These are phyloP conservation scores for Anguilla japonica DNA, from an alignment of 2,113 vertebrate genomes.

Conservation along the genomic window DNA sequence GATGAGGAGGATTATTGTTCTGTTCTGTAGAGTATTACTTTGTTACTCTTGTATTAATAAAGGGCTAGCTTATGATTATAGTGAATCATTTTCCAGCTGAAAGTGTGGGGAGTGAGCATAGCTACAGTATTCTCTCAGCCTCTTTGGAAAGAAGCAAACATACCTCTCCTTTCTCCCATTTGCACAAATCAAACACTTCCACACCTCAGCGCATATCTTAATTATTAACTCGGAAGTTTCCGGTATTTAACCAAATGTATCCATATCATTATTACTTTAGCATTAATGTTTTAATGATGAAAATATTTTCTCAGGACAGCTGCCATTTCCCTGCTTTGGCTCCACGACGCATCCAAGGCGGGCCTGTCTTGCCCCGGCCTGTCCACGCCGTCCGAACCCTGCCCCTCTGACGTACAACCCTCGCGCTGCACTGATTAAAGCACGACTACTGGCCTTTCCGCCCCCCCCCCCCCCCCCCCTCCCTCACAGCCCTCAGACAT, in stretches of 20 bases:
- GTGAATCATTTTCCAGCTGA: too few relatives aligned
- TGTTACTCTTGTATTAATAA: neutral
- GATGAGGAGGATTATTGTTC: too few relatives aligned
- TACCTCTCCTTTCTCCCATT: neutral
- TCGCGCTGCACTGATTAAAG: neutral
- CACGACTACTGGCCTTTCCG: neutral
- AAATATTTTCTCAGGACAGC: neutral
- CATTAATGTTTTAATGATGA: too few relatives aligned
- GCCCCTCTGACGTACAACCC: neutral
- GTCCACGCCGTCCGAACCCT: neutral
- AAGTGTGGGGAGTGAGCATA: too few relatives aligned
- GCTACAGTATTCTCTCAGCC: neutral
- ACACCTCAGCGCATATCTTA: neutral
- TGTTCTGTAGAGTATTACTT: neutral
- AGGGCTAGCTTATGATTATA: too few relatives aligned
- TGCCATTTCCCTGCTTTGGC: too few relatives aligned
- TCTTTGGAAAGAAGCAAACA: neutral
- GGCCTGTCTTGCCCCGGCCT: neutral
- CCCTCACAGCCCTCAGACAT: constrained; percentile 15
- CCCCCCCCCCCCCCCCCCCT: neutral
- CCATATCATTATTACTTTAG: too few relatives aligned
- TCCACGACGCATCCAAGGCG: neutral
- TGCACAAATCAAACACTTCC: neutral
- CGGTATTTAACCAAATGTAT: neutral
- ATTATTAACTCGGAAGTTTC: neutral